phyloP scores from a whole-genome alignment of 2,797 vertebrate species.

The Chromobotia macracanthus region DNA sequence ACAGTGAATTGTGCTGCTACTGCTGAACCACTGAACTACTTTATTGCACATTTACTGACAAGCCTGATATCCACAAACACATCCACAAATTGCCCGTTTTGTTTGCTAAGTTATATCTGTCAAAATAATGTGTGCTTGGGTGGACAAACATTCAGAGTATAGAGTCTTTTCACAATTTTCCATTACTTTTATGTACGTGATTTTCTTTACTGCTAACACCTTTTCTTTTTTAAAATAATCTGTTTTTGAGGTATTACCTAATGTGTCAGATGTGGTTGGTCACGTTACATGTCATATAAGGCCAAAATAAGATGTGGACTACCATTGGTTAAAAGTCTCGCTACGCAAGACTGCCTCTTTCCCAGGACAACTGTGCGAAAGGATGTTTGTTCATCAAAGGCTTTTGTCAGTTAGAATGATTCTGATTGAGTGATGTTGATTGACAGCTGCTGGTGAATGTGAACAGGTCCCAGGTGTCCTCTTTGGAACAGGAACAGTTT shows the following conservation, averaged over 20 bases:
- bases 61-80: not conserved
- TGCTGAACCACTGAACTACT: no score
- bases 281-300: not conserved
- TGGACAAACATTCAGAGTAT: not conserved
- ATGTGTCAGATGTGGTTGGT: not conserved
- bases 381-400: conserved; percentile 26
- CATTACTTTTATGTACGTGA: not conserved
- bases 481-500: conserved; percentile 24
- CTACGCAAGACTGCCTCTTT: not conserved
- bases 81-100: not conserved
- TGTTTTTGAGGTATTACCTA: no score
- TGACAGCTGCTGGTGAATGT: conserved; percentile 30
- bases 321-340: conserved; percentile 2
- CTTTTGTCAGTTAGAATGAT: conserved; percentile 31
- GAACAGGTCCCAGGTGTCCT: conserved; percentile 34
- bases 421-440: conserved; percentile 37
- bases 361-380: not conserved
- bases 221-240: not conserved
- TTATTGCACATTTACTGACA: not conserved
- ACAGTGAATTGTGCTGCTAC: not conserved
- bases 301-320: not conserved
- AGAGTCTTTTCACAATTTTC: not conserved
- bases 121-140: not conserved
- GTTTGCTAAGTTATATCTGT: not conserved
- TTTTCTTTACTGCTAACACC: not conserved